Conservation (phyloP, 1,140 invertebrate genomes). For the Agrilus planipennis region DNA sequence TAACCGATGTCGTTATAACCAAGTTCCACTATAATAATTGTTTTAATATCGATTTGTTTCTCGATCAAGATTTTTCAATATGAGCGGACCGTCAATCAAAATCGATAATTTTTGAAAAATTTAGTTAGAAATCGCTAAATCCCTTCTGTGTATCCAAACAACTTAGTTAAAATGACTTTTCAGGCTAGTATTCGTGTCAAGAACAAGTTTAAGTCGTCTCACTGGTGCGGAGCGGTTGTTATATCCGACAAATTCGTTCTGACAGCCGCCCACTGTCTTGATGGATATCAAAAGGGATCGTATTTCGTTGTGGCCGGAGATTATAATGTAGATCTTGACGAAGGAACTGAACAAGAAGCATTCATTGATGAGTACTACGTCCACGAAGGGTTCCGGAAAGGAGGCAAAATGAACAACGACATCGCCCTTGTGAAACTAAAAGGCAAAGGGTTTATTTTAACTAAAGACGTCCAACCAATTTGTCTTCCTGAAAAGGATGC, state of each 20-base stretch:
- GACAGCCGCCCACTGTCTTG: constrained; percentile 70
- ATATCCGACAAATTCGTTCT: constrained; percentile 55
- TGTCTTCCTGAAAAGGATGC: constrained; percentile 50
- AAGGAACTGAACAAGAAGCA: constrained; percentile 52
- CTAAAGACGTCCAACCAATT: constrained; percentile 57
- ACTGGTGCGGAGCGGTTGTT: constrained; percentile 70
- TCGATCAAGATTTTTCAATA: no score
- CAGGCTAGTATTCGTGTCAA: constrained; percentile 56
- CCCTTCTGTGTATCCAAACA: background rate
- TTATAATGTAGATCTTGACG: constrained; percentile 53
- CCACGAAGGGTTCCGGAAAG: constrained; percentile 53
- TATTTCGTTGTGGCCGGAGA: constrained; percentile 60
- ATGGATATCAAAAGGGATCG: constrained; percentile 50
- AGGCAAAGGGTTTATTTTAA: constrained; percentile 48
- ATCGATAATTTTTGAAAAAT: no score
- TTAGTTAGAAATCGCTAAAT: no score
- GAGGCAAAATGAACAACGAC: constrained; percentile 58
- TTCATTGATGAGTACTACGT: constrained; percentile 55
- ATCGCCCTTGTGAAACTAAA: constrained; percentile 60
- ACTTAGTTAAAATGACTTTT: constrained; percentile 5
- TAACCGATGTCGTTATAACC: no score
- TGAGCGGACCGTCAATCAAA: no score
- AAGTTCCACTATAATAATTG: no score
- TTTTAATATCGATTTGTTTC: no score
- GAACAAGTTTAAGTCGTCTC: constrained; percentile 42